Evolutionary conservation across 2,888 invertebrate species (phyloP).

Genomic region (Platycheirus rosarum): DNA sequence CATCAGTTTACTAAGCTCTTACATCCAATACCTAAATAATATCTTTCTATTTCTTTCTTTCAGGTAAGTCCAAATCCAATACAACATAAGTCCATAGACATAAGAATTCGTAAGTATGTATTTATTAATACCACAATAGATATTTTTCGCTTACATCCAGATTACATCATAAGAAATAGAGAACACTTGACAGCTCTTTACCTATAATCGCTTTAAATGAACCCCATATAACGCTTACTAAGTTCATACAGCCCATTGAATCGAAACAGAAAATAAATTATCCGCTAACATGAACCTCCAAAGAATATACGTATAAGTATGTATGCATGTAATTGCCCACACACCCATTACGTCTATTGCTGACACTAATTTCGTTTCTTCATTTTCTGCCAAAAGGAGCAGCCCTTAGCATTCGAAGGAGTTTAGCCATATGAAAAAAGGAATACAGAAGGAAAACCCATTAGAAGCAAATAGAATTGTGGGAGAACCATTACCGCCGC

Average conservation of each 20-base stretch:
- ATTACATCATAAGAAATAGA: slow-evolving; percentile 17
- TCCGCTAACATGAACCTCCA: slow-evolving; percentile 47
- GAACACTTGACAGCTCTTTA: slow-evolving; percentile 49
- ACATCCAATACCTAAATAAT: too few relatives aligned
- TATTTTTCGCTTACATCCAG: slow-evolving; percentile 13
- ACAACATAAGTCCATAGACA: not conserved
- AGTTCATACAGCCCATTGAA: slow-evolving; percentile 55
- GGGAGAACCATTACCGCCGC: slow-evolving; percentile 19
- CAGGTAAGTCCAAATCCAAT: slow-evolving; percentile 39
- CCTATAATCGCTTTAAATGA: slow-evolving; percentile 45
- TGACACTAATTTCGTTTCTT: slow-evolving; percentile 49
- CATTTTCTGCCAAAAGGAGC: slow-evolving; percentile 40
- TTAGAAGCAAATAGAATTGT: slow-evolving; percentile 30
- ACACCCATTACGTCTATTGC: slow-evolving; percentile 27
- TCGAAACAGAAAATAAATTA: slow-evolving; percentile 61
- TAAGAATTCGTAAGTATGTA: slow-evolving; percentile 22
- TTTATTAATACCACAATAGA: slow-evolving; percentile 15
- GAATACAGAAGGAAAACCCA: slow-evolving; percentile 41
- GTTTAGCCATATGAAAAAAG: slow-evolving; percentile 35
- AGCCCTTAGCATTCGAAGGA: slow-evolving; percentile 23
- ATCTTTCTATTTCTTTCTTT: too few relatives aligned
- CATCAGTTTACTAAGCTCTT: too few relatives aligned
- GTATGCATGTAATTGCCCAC: slow-evolving; percentile 13
- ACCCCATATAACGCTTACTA: slow-evolving; percentile 33
- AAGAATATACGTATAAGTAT: slow-evolving; percentile 17